Base-by-base conservation (phyloP, 2,797 vertebrate species). In the Benthosema pterotum region DNA sequence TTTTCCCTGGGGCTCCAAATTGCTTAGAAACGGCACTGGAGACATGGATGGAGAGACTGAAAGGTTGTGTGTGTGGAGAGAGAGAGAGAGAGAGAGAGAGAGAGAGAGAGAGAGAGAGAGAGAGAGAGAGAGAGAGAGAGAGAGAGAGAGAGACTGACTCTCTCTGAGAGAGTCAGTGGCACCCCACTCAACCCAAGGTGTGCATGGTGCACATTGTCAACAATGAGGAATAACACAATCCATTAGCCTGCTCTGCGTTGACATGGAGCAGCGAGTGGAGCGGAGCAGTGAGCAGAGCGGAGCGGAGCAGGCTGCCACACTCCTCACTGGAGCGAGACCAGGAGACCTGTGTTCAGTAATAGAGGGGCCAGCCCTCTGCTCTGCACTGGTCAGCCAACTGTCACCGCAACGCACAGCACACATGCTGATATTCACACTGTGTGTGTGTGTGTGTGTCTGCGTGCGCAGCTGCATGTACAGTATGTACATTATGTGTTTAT, bases 141-240 rank as follows among this genome's bases (percentile, higher is more conserved):
- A 63, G 2, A 60, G 22, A 48, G 56, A 72, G 50, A 70, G 25
- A 32, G 38, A 16, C 45, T 14, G 45, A 45, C 48, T 28, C n/a
- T n/a, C n/a, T n/a, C n/a, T n/a, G n/a, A n/a, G n/a, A n/a, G n/a
- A n/a, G n/a, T n/a, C n/a, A 15, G 13, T 12, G 49, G 51, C 48
- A 59, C 60, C 48, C 60, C 49, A 43, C 65, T 72, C 77, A 72
- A 64, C 74, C 65, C 73, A 59, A 52, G 77, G 72, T 65, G 63
- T 77, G 69, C n/a, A n/a, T n/a, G n/a, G n/a, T n/a, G 77, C 78
- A 81, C 69, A 72, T 75, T 82, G 80, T 87, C 83, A 86, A 89
- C 82, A 86, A 76, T 58, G 18, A 77, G 79, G 74, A 83, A 88
- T 83, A 88, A 88, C 80, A 87, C 80, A 83, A 91, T 88, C 87